Percentiles rank a stretch among this genome's conserved stretches.
phyloP scores from a whole-genome alignment of 2,113 vertebrate genomes.

The Ailuropoda melanoleuca region DNA sequence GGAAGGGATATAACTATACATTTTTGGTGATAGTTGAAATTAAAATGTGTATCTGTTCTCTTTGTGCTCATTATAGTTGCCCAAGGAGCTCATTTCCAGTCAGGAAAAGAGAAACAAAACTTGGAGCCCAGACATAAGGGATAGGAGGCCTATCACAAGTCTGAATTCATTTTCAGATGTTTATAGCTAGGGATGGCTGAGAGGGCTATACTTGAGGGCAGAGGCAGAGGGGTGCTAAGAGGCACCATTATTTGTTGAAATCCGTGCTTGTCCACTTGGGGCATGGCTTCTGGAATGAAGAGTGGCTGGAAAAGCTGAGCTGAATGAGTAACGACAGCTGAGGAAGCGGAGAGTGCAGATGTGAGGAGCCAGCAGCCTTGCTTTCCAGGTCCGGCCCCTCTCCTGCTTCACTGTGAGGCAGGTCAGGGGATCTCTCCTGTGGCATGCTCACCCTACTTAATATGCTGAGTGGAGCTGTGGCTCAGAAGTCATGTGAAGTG shows the following conservation, averaged over 20 bases:
- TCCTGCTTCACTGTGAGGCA: not conserved
- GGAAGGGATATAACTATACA: not conserved
- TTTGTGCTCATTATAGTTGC: not conserved
- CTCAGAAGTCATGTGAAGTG: not conserved
- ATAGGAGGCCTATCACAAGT: not conserved
- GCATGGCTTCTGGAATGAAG: not conserved
- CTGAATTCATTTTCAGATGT: not conserved
- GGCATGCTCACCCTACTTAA: not conserved
- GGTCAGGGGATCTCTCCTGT: not conserved
- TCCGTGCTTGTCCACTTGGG: not conserved
- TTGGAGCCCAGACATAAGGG: not conserved
- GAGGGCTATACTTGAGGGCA: not conserved
- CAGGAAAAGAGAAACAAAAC: conserved; percentile 20
- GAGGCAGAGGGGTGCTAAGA: not conserved
- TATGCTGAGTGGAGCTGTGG: not conserved
- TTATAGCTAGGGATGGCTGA: not conserved
- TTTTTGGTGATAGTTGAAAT: not conserved
- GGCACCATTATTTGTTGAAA: not conserved
- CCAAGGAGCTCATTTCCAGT: not conserved
- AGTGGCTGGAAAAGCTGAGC: not conserved
- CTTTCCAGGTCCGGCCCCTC: not conserved
- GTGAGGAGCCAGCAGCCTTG: not conserved
- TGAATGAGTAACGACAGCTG: not conserved
- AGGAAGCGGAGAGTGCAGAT: not conserved
- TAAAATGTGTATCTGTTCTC: not conserved